Percentiles rank a stretch among this genome's conserved stretches.
Conservation (phyloP, 2,888 invertebrate genomes). For the Agriopis aurantiaria region DNA sequence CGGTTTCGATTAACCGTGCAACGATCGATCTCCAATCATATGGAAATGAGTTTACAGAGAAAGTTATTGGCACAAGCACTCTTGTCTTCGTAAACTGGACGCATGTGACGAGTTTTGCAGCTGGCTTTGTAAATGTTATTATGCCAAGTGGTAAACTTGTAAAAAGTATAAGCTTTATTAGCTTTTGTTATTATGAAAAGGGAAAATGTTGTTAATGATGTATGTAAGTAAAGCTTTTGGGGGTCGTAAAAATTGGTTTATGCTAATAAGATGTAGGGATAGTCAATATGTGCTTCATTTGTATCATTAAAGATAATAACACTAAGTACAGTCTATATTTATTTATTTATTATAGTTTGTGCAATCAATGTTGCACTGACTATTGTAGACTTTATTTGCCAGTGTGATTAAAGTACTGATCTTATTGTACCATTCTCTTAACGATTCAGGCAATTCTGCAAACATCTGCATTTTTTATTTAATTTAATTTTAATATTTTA, state of each 20-base stretch:
- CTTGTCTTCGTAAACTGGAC: constrained; percentile 46
- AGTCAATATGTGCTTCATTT: background rate
- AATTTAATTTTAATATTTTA: no score
- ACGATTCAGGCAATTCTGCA: no score
- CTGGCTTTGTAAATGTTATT: constrained; percentile 43
- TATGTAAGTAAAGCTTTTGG: constrained; percentile 11
- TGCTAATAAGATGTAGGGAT: constrained; percentile 12
- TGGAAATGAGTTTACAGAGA: constrained; percentile 63
- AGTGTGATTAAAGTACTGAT: no score
- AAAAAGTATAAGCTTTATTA: constrained; percentile 29
- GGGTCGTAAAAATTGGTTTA: constrained; percentile 15
- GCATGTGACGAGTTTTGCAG: constrained; percentile 52
- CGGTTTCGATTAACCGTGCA: constrained; percentile 38
- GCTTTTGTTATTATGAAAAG: constrained; percentile 29
- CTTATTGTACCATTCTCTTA: no score
- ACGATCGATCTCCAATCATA: constrained; percentile 52
- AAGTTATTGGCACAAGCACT: constrained; percentile 56
- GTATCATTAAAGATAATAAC: no score
- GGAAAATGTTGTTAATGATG: constrained; percentile 32
- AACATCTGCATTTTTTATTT: no score
- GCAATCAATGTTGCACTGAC: no score
- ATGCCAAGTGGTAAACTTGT: constrained; percentile 24
- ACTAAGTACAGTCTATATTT: no score
- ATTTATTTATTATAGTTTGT: no score
- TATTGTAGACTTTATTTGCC: no score